These are phyloP conservation scores for Nymphicus hollandicus DNA, from an alignment of 2,113 vertebrate species.

Conservation along the genomic window DNA sequence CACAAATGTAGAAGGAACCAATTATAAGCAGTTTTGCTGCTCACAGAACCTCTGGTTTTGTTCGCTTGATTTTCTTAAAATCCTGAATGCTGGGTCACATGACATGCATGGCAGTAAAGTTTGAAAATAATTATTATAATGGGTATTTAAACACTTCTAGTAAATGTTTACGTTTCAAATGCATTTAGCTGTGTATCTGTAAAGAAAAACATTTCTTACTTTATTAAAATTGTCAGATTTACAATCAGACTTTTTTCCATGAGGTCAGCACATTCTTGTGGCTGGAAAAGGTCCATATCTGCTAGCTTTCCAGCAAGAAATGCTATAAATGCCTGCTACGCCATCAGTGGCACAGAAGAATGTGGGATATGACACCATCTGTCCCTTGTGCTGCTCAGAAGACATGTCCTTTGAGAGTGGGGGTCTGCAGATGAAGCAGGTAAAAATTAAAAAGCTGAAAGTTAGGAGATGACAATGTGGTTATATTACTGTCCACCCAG, in stretches of 20 bases:
- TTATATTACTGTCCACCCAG: background rate
- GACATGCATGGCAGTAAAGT: background rate
- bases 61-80: background rate
- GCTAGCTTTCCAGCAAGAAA: background rate
- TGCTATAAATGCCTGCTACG: background rate
- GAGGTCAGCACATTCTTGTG: background rate
- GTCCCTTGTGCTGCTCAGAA: background rate
- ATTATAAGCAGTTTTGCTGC: background rate
- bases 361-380: background rate
- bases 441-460: background rate
- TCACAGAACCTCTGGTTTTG: background rate
- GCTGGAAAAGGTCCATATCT: background rate
- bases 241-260: background rate
- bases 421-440: background rate
- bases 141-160: background rate
- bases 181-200: background rate
- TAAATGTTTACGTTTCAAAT: background rate
- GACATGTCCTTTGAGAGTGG: background rate
- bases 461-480: background rate
- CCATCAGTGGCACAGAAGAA: background rate
- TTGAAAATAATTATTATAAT: background rate
- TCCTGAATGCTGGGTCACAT: background rate
- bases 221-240: background rate
- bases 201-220: background rate
- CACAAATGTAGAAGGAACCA: background rate